Evolutionary conservation across 2,888 invertebrate species (phyloP).

Genomic region (Eilema griseolum): DNA sequence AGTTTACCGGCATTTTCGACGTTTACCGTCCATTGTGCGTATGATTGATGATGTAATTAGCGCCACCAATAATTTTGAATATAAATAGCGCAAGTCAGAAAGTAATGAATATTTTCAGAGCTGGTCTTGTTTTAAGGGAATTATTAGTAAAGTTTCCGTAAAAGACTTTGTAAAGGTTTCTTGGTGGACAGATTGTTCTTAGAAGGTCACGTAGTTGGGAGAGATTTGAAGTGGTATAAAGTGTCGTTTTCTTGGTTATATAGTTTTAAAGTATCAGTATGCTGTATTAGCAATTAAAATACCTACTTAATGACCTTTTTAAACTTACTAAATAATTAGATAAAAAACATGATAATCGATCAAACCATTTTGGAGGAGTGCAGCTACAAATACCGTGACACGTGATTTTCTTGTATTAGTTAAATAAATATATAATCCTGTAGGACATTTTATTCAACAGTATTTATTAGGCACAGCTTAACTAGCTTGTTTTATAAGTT

Average conservation of each 20-base stretch:
- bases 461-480: too few relatives aligned
- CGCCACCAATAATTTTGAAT: constrained; percentile 32
- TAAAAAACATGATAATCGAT: too few relatives aligned
- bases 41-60: constrained; percentile 53
- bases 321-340: too few relatives aligned
- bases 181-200: neutral
- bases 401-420: too few relatives aligned
- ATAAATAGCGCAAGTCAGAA: constrained; percentile 30
- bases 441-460: too few relatives aligned
- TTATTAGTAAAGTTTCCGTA: constrained; percentile 5
- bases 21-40: constrained; percentile 44
- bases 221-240: neutral
- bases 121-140: neutral
- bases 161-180: neutral
- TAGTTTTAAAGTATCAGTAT: too few relatives aligned
- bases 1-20: constrained; percentile 32
- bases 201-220: neutral
- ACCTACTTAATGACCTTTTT: too few relatives aligned
- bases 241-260: neutral
- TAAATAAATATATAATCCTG: too few relatives aligned
- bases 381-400: too few relatives aligned
- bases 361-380: too few relatives aligned
- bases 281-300: too few relatives aligned
- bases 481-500: too few relatives aligned
- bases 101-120: constrained; percentile 10